phyloP scores from a whole-genome alignment of 1,140 invertebrate genomes.

The Diorhabda sublineata region DNA sequence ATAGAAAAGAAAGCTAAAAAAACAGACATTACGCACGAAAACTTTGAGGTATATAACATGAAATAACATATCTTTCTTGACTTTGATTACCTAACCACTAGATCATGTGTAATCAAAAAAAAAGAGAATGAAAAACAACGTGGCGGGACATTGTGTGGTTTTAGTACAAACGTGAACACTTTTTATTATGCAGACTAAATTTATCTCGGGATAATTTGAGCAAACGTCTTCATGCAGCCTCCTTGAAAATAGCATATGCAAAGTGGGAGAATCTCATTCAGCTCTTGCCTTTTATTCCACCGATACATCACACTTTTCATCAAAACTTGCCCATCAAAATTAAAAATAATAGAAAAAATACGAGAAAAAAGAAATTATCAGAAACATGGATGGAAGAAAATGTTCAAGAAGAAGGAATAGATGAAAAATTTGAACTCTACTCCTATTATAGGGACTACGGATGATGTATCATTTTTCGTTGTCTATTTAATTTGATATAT shows the following conservation, averaged over 20 bases:
- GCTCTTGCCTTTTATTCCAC: not conserved
- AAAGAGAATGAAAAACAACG: not conserved
- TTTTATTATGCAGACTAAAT: not conserved
- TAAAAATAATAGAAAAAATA: not conserved
- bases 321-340: not conserved
- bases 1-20: conserved; percentile 10
- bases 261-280: not conserved
- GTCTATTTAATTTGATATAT: not conserved
- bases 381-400: not conserved
- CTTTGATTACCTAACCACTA: not conserved
- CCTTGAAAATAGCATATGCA: not conserved
- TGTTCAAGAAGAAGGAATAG: not conserved
- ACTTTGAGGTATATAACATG: no score
- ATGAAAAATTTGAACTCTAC: not conserved
- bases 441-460: not conserved
- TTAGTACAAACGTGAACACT: not conserved
- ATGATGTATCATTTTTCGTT: no score
- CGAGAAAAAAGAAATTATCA: not conserved
- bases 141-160: conserved; percentile 2
- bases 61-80: not conserved
- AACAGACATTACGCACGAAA: not conserved
- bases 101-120: conserved; percentile 5
- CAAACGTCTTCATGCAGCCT: not conserved
- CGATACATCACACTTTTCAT: not conserved
- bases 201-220: not conserved